Conservation (phyloP, 2,113 vertebrate genomes). For the Paramormyrops kingsleyae region DNA sequence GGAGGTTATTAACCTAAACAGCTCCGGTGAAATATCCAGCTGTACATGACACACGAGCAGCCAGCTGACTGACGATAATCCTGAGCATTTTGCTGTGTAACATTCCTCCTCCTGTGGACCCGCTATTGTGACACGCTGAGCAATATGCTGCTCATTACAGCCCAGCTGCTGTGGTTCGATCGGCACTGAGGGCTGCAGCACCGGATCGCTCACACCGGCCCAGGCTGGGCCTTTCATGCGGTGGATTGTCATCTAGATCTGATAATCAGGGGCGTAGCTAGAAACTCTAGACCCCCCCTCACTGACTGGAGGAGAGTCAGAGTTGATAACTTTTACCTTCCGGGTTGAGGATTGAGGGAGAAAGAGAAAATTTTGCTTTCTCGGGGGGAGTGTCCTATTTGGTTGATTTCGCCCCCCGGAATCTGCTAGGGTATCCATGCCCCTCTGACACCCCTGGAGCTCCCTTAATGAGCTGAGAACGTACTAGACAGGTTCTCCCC, state of each 20-base stretch:
- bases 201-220: background rate
- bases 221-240: background rate
- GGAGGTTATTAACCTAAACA: background rate
- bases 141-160: conserved; percentile 18
- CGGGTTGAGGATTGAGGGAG: background rate
- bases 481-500: background rate
- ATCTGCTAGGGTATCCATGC: background rate
- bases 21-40: background rate
- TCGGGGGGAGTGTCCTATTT: background rate
- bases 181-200: background rate
- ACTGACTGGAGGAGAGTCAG: background rate
- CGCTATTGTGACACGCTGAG: background rate
- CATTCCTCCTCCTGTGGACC: background rate
- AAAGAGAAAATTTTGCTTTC: background rate
- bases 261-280: background rate
- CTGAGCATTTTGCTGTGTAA: background rate
- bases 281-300: background rate
- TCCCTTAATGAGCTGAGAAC: conserved; percentile 11
- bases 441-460: background rate
- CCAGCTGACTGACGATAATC: background rate
- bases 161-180: conserved; percentile 14
- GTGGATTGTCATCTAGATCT: conserved; percentile 6
- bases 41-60: background rate
- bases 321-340: background rate
- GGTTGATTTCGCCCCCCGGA: background rate